phyloP scores from a whole-genome alignment of 2,888 invertebrate species.

The Polyploca ridens region DNA sequence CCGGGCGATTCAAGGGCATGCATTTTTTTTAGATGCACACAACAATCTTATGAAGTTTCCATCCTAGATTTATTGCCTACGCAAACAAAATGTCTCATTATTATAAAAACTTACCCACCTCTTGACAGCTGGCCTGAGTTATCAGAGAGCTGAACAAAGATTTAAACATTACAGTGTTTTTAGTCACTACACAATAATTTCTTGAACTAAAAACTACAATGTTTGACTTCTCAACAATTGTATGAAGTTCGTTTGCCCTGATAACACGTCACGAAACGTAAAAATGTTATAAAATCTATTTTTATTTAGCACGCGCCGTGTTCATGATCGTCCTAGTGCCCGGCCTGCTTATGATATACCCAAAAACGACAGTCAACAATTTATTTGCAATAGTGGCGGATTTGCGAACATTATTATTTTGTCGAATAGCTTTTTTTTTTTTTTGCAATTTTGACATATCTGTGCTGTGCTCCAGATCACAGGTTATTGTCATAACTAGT shows the following conservation, averaged over 20 bases:
- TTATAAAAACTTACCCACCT: conserved; percentile 88
- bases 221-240: conserved; percentile 39
- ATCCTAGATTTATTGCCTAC: conserved; percentile 20
- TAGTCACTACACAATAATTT: conserved; percentile 59
- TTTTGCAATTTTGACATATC: conserved; percentile 51
- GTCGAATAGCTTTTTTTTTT: conserved; percentile 37
- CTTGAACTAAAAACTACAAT: conserved; percentile 49
- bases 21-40: conserved; percentile 21
- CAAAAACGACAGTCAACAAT: not conserved
- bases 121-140: conserved; percentile 88
- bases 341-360: conserved; percentile 48
- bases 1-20: conserved; percentile 71
- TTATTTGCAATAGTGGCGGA: not conserved
- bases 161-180: conserved; percentile 86
- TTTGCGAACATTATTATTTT: conserved; percentile 38
- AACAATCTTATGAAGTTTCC: conserved; percentile 19
- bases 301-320: conserved; percentile 72
- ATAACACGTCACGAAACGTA: conserved; percentile 76
- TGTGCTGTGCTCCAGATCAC: conserved; percentile 35
- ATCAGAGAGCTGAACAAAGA: conserved; percentile 85
- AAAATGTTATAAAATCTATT: conserved; percentile 80
- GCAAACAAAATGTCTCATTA: conserved; percentile 24
- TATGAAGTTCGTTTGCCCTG: conserved; percentile 68
- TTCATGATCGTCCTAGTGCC: conserved; percentile 72
- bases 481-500: too few species aligned